A percentile compares a stretch with the other conserved stretches of the same genome.
Evolutionary conservation across 2,797 vertebrate genomes (phyloP).

Genomic region (Pantherophis alleghaniensis): DNA sequence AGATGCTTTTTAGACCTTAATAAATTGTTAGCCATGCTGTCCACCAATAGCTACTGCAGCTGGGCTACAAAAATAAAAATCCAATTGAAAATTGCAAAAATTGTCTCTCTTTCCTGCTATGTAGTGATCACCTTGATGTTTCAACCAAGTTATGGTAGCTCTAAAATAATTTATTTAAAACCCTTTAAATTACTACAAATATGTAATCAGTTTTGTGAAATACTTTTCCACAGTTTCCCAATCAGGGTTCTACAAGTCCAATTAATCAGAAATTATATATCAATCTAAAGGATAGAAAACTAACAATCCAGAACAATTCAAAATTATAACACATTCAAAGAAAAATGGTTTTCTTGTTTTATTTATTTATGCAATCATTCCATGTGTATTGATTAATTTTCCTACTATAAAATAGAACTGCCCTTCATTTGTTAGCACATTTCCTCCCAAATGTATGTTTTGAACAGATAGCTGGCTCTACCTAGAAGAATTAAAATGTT

Average conservation of each 20-base stretch:
- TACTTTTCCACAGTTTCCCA: not conserved
- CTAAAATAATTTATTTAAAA: not conserved
- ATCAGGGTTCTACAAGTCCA: not conserved
- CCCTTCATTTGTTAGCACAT: not conserved
- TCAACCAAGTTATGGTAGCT: not conserved
- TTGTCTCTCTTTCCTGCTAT: not conserved
- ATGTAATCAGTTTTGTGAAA: not conserved
- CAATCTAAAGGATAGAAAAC: not conserved
- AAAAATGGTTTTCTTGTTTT: not conserved
- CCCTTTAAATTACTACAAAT: not conserved
- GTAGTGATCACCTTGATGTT: not conserved
- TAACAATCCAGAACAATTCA: not conserved
- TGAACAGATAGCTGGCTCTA: not conserved
- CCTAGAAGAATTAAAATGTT: not conserved
- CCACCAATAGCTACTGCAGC: not conserved
- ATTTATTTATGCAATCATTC: not conserved
- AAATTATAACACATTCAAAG: not conserved
- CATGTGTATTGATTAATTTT: not conserved
- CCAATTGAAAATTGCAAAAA: too few relatives aligned
- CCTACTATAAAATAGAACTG: not conserved
- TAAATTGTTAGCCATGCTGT: not conserved
- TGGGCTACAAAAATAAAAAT: not conserved
- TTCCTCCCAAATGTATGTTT: not conserved
- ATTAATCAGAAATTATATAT: not conserved
- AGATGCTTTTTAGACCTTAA: not conserved